Base-by-base conservation (phyloP, 2,888 invertebrate species). In the Mesoligia furuncula region DNA sequence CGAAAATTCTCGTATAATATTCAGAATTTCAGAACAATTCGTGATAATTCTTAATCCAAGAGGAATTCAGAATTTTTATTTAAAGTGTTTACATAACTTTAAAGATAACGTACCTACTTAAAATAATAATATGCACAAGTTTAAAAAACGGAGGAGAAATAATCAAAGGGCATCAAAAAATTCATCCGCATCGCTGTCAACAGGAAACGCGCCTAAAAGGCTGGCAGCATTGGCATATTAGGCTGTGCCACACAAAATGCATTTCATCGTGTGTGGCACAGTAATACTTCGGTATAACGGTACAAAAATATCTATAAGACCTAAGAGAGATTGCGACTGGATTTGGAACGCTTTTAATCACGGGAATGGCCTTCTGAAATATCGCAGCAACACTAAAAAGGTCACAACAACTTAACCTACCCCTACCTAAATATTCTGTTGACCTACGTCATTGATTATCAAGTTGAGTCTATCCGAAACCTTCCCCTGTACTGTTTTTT, bases 1-100 rank as follows among this genome's bases (percentile, higher is more conserved):
- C 68, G 74, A 31, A 75, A 75, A 73, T 80, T 73, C 27, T 64
- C 48, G 27, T 6, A 66, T n/a, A 42, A 54, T 36, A 11, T 62
- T 62, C 8, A 54, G 17, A 57, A 64, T n/a, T 51, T 67, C 39
- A 31, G 6, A 48, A 27, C 7, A 75, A 59, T 59, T 66, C 39
- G 0, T 48, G 4, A 24, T 39, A 39, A 31, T 48, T 66, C 6
- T 31, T 17, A 39, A 36, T 8, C 42, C 8, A 27, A 54, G n/a
- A n/a, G 54, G 1, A 4, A 57, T 13, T n/a, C 5, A 57, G 54
- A n/a, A n/a, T 27, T 36, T 36, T 36, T 6, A 6, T 36, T 36
- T 36, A 36, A 6, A 36, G 36, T 36, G 36, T 36, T 36, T 36
- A 36, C 36, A 5, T 36, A 6, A 36, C n/a, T 36, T 36, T 36